Evolutionary conservation across 2,797 vertebrate species (phyloP).

Genomic region (Thaleichthys pacificus): DNA sequence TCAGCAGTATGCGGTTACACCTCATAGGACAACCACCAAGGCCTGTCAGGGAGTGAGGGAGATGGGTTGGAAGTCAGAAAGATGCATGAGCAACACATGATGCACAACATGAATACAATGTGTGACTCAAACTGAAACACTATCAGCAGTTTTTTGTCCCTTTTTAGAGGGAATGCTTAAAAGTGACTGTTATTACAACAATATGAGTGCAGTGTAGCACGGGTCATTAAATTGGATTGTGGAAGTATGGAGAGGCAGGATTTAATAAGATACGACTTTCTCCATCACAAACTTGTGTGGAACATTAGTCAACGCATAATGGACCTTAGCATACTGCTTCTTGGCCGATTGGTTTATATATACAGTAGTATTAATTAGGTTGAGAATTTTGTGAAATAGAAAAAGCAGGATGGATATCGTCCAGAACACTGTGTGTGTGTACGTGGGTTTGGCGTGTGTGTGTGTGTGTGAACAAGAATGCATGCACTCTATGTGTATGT

Average conservation of each 20-base stretch:
- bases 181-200: slow-evolving; percentile 38
- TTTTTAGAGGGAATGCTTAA: slow-evolving; percentile 31
- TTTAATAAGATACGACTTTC: slow-evolving; percentile 64
- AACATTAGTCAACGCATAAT: slow-evolving; percentile 60
- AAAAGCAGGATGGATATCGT: neutral
- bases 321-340: slow-evolving; percentile 51
- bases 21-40: neutral
- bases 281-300: slow-evolving; percentile 57
- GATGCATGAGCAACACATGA: no score
- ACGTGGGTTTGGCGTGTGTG: neutral
- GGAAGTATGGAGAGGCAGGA: slow-evolving; percentile 31
- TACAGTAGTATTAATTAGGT: slow-evolving; percentile 49
- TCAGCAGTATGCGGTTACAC: neutral
- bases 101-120: no score
- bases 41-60: neutral
- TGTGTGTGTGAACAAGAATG: neutral
- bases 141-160: slow-evolving; percentile 10
- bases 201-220: slow-evolving; percentile 53
- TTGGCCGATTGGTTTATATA: slow-evolving; percentile 55
- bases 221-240: slow-evolving; percentile 60
- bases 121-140: no score
- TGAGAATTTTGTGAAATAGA: slow-evolving; percentile 27
- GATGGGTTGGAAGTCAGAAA: no score
- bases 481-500: neutral
- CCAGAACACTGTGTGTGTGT: neutral